Evolutionary conservation across 2,888 invertebrate species (phyloP).

Genomic region (Galerucella nymphaeae): DNA sequence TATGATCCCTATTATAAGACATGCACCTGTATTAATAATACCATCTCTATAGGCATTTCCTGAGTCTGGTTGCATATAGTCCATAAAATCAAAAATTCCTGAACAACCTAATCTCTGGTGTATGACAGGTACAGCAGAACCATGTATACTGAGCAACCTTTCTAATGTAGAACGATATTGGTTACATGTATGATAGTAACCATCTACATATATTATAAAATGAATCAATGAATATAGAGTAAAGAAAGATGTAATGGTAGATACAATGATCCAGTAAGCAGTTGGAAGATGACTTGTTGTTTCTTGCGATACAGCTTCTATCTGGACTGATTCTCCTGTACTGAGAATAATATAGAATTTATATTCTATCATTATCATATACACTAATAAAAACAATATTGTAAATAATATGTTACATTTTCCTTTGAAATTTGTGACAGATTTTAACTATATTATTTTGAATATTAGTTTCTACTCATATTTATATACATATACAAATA

Average conservation of each 20-base stretch:
- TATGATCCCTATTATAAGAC: slow-evolving; percentile 74
- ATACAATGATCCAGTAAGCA: slow-evolving; percentile 77
- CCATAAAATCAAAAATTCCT: slow-evolving; percentile 85
- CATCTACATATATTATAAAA: slow-evolving; percentile 77
- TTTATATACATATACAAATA: background rate
- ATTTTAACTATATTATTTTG: background rate
- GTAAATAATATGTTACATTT: background rate
- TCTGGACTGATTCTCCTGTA: slow-evolving; percentile 75
- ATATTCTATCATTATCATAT: background rate
- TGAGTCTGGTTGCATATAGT: slow-evolving; percentile 78
- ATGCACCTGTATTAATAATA: slow-evolving; percentile 78
- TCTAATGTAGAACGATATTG: slow-evolving; percentile 78
- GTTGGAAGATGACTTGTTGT: slow-evolving; percentile 70
- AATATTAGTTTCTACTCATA: background rate
- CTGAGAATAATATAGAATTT: slow-evolving; percentile 64
- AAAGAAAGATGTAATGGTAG: slow-evolving; percentile 72
- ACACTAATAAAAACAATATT: background rate
- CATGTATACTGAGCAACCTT: slow-evolving; percentile 68
- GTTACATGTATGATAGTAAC: slow-evolving; percentile 80
- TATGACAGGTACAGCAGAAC: slow-evolving; percentile 71
- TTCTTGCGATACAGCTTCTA: slow-evolving; percentile 71
- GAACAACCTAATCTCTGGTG: slow-evolving; percentile 77
- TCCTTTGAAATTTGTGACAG: too few relatives aligned
- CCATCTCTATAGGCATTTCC: slow-evolving; percentile 73
- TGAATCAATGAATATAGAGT: slow-evolving; percentile 75